Evolutionary conservation across 2,888 invertebrate species (phyloP), one percentile per base, ranked within the genome.

Genomic region (Pasiphila rectangulata): DNA sequence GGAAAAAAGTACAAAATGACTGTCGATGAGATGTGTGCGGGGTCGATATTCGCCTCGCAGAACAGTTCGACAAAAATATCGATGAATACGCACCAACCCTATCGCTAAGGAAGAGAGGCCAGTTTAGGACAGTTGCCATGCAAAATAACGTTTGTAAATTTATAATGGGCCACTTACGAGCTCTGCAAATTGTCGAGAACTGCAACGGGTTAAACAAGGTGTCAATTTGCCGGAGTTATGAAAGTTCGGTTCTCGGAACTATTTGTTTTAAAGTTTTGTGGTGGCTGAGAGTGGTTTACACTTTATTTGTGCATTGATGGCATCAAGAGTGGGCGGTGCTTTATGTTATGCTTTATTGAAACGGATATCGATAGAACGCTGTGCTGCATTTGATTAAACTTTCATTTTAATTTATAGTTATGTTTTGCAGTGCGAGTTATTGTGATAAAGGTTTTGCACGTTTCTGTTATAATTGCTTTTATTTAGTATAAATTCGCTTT

Each of bases 151-250:
- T 64, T 79, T 61, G 83, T 64, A 62, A 57, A 68, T 68, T 69
- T 77, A 80, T 87, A 87, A 87, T 86, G 77, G 85, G 75, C 86
- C 87, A 87, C 87, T 87, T 87, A 86, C 79, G 72, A 72, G 70
- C 75, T 67, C 74, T 71, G 85, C 85, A 86, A 86, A 86, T 87
- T 82, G 85, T 81, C 72, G 75, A 70, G 84, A 79, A 83, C 83
- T 81, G 85, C 84, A 75, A 76, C 74, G 82, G 70, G 66, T 76
- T 75, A 75, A 78, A 82, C 87, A 85, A 87, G 87, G 87, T 88
- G 87, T 87, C 87, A 88, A 88, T 88, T 88, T 88, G 79, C 83
- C 66, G 74, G 72, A 87, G 86, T 87, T 86, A 87, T 87, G 87
- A 86, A 86, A 87, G 82, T 74, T 74, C 68, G 67, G 69, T 87